Evolutionary conservation across 2,888 invertebrate species (phyloP).

Genomic region (Dryobota labecula): DNA sequence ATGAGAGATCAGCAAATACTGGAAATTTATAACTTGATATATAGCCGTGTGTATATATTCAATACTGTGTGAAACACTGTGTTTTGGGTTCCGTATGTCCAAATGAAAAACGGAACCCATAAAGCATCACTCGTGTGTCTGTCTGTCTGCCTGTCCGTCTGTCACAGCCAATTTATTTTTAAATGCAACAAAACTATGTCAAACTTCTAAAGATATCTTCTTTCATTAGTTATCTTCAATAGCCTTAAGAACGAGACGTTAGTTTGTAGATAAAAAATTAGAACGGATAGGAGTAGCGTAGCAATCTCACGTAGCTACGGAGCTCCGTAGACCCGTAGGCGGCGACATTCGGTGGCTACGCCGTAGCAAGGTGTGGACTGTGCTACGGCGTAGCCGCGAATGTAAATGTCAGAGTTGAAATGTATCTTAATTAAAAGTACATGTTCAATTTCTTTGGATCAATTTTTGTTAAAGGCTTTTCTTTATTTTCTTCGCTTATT

Average conservation of each 20-base stretch:
- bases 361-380: slow-evolving; percentile 26
- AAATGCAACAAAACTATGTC: neutral
- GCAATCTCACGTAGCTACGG: slow-evolving; percentile 27
- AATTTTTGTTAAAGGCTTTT: neutral
- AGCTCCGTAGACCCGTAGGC: slow-evolving; percentile 14
- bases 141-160: too few species aligned
- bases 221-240: neutral
- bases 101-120: too few species aligned
- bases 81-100: too few species aligned
- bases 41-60: too few species aligned
- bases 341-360: neutral
- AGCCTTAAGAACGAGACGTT: neutral
- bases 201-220: neutral
- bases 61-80: too few species aligned
- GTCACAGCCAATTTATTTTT: too few species aligned
- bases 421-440: neutral
- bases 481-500: neutral
- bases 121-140: too few species aligned
- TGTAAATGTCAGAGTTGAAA: slow-evolving; percentile 30
- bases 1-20: too few species aligned
- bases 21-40: too few species aligned
- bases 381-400: slow-evolving; percentile 51
- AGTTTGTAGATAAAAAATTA: slow-evolving; percentile 16
- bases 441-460: neutral
- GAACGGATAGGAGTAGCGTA: neutral